Base-by-base conservation (phyloP, 2,797 vertebrate species). In the Pitangus sulphuratus region DNA sequence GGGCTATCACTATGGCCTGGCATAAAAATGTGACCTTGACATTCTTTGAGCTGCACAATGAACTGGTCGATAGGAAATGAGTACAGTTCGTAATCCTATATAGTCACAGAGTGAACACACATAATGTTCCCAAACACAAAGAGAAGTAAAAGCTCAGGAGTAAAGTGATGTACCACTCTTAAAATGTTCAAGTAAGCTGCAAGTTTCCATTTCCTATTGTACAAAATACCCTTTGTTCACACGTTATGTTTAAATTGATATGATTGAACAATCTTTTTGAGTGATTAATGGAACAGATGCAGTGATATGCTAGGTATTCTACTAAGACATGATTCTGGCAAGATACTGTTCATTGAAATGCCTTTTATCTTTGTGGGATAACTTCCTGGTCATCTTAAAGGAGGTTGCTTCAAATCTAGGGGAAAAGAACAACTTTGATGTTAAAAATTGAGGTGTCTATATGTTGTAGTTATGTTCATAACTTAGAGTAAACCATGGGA, bases 1-100 rank as follows among this genome's bases (percentile, higher is more conserved):
- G 90, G 88, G 81, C 48, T 90, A 2, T 61, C 76, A 70, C 45
- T 88, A 3, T 28, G 47, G 71, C 30, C 70, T 62, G 40, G 40
- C 47, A 60, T 92, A 79, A 82, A 94, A 90, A 84, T 72, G 54
- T 9, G 91, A 93, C 93, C 91, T 96, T 96, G 91, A 79, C 60
- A 61, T 93, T 71, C 19, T 95, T 79, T 82, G 66, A 79, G 33
- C 77, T 91, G 35, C 25, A 53, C 44, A 62, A 39, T 84, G 65
- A 87, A 26, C 30, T 71, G 42, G 70, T 92, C 33, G 0, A 95
- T 90, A 89, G 51, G 71, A 86, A 94, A 89, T 72, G 8, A 56
- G 21, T 51, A 2, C 6, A 6, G n/a, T 84, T 25, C 35, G 33
- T 86, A 62, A 69, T 79, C 35, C 81, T 75, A 1, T 48, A 8